Percentiles rank a stretch among this genome's conserved stretches.
Evolutionary conservation across 2,888 invertebrate genomes (phyloP).

Genomic region (Lasioglossum pauxillum): DNA sequence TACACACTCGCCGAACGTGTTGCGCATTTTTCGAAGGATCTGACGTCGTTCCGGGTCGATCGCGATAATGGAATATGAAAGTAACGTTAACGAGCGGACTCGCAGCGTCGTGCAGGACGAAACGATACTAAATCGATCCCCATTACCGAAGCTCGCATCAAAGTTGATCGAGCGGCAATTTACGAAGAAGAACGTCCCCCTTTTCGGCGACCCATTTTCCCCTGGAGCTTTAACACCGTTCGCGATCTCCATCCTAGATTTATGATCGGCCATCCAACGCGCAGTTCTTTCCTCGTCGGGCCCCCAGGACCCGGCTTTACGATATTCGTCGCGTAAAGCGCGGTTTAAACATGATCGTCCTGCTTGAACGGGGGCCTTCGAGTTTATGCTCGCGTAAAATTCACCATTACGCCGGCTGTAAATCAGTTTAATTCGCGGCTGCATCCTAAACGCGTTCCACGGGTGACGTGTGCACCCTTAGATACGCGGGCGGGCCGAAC

Average conservation of each 20-base stretch:
- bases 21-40: neutral
- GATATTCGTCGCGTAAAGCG: constrained; percentile 32
- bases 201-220: constrained; percentile 29
- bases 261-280: constrained; percentile 28
- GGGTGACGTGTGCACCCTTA: constrained; percentile 31
- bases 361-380: constrained; percentile 23
- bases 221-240: neutral
- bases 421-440: constrained; percentile 54
- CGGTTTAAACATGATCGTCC: constrained; percentile 27
- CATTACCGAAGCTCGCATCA: constrained; percentile 5
- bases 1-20: neutral
- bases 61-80: neutral
- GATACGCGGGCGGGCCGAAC: constrained; percentile 1
- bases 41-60: neutral
- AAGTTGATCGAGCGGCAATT: constrained; percentile 9
- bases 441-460: constrained; percentile 34
- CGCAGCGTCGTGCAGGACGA: neutral
- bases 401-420: constrained; percentile 37
- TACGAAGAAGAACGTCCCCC: neutral
- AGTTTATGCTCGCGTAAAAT: constrained; percentile 49
- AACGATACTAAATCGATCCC: constrained; percentile 10
- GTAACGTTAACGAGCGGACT: neutral
- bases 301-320: constrained; percentile 25
- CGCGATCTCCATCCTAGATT: constrained; percentile 27
- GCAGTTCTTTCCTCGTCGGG: constrained; percentile 35